Base-by-base conservation (phyloP, 2,888 invertebrate genomes). In the Listrodromus nycthemerus region DNA sequence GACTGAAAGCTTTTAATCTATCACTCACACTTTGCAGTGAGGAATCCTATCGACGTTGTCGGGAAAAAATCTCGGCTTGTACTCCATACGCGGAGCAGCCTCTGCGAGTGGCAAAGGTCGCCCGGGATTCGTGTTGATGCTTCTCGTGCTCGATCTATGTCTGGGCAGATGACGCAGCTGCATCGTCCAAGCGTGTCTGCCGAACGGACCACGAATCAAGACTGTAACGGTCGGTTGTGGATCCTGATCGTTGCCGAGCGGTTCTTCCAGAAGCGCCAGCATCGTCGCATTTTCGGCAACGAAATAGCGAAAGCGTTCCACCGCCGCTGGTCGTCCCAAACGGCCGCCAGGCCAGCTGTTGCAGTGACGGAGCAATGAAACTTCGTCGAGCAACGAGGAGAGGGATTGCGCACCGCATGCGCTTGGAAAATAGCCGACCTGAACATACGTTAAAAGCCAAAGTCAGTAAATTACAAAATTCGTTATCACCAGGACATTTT, bases 151-250 rank as follows among this genome's bases (percentile, higher is more conserved):
- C 2, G 96, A 96, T 89, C 97, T 97, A 91, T 97, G 96, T 52
- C 98, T 95, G 0, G 99, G 98, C 82, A 98, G 95, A 92, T 98
- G 98, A 52, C 98, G 95, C 76, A 97, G 94, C 90, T 97, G 96
- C 95, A 98, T 96, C 8, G 97, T 97, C 99, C 99, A 99, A 24
- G 98, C 98, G 94, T 98, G 97, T 5, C 99, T 96, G 0, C 99
- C 99, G 94, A 98, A 99, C 0, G 98, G 98, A 79, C 98, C 98
- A 1, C 99, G 96, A 85, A 99, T 97, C 75, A 99, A 94, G 74
- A 98, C 96, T 92, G 96, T 96, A 7, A 99, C 96, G 0, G 98
- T 98, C 0, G 99, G 99, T 90, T 98, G 97, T 3, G 98, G 98
- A 94, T 98, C 98, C 95, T 97, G 95, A 91, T 97, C 96, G 91